phyloP scores from a whole-genome alignment of 2,888 invertebrate species.

The Orthonychiurus folsomi region DNA sequence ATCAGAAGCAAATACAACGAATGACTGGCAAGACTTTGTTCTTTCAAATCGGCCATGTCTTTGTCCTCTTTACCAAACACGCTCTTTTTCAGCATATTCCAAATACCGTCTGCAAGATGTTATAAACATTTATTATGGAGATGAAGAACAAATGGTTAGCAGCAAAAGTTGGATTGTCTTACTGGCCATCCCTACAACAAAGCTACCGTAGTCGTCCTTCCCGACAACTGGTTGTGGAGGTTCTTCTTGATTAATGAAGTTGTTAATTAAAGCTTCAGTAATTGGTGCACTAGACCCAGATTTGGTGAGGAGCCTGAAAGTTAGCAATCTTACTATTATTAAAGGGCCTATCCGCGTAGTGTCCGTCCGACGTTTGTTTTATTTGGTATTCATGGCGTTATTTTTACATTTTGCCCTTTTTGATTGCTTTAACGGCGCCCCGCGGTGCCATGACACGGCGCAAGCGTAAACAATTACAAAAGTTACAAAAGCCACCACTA shows the following conservation, averaged over 20 bases:
- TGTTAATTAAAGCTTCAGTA: constrained; percentile 68
- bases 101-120: constrained; percentile 55
- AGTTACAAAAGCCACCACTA: too few relatives aligned
- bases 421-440: constrained; percentile 68
- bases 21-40: constrained; percentile 66
- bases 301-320: too few relatives aligned
- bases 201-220: constrained; percentile 60
- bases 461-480: constrained; percentile 1
- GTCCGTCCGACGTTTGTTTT: too few relatives aligned
- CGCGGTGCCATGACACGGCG: constrained; percentile 55
- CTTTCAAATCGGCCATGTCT: constrained; percentile 31
- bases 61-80: constrained; percentile 40
- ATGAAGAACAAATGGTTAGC: too few relatives aligned
- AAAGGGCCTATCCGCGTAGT: too few relatives aligned
- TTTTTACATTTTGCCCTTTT: too few relatives aligned
- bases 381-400: too few relatives aligned
- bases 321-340: too few relatives aligned
- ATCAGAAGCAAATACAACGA: constrained; percentile 78
- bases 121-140: too few relatives aligned
- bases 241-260: constrained; percentile 58
- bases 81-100: constrained; percentile 68
- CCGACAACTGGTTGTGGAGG: constrained; percentile 63
- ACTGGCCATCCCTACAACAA: constrained; percentile 69
- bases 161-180: constrained; percentile 34
- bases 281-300: too few relatives aligned